phyloP scores from a whole-genome alignment of 2,888 invertebrate species.

The Cryptophagus acutangulus region DNA sequence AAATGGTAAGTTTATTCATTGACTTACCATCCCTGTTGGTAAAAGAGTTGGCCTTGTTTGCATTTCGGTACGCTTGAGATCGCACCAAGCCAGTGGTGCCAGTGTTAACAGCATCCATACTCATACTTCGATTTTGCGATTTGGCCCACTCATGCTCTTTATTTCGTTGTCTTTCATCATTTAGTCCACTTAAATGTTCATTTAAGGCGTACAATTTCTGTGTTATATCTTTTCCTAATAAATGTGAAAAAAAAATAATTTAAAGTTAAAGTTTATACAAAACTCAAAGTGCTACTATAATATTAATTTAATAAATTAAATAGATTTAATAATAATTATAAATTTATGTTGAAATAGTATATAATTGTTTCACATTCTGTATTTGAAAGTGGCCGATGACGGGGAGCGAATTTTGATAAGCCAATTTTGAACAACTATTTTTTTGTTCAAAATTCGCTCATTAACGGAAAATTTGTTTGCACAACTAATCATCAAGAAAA shows the following conservation, averaged over 20 bases:
- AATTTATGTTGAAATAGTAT: no score
- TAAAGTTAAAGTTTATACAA: no score
- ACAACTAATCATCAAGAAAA: no score
- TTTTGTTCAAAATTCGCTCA: no score
- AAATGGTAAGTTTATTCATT: slow-evolving; percentile 7
- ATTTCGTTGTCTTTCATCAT: slow-evolving; percentile 42
- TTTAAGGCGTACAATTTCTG: slow-evolving; percentile 78
- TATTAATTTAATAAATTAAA: no score
- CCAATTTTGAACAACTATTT: no score
- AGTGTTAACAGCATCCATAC: slow-evolving; percentile 74
- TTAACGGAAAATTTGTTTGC: no score
- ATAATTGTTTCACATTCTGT: no score
- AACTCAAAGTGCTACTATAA: no score
- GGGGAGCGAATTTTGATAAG: no score
- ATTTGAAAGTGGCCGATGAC: no score
- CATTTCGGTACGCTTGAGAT: slow-evolving; percentile 58
- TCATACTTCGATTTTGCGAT: slow-evolving; percentile 64
- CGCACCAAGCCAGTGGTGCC: slow-evolving; percentile 70
- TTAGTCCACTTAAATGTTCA: slow-evolving; percentile 61
- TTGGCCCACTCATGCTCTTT: slow-evolving; percentile 44
- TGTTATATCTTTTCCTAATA: slow-evolving; percentile 80
- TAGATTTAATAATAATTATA: no score
- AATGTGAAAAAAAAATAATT: slow-evolving; percentile 33
- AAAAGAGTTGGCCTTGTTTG: slow-evolving; percentile 47
- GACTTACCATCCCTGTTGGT: slow-evolving; percentile 48